Percentiles rank a stretch among this genome's conserved stretches.
phyloP scores from a whole-genome alignment of 2,888 invertebrate genomes.

The Caenorhabditis sulstoni region DNA sequence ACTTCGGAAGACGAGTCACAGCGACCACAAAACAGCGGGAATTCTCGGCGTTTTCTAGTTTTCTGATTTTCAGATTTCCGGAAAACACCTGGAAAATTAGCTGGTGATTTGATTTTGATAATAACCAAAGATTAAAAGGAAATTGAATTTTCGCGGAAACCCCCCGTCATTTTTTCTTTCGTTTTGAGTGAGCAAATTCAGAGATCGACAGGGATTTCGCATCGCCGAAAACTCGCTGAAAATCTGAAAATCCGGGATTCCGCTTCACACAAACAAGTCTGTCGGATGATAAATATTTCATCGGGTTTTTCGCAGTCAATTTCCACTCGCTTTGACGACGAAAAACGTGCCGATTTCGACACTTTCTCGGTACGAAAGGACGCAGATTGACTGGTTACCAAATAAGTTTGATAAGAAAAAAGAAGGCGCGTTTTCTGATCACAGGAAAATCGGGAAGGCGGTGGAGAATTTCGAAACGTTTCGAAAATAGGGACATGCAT shows the following conservation, averaged over 20 bases:
- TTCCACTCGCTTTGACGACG: neutral
- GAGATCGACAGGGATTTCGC: no score
- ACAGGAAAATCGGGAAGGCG: neutral
- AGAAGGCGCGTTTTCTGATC: neutral
- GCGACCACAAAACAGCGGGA: no score
- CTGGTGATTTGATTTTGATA: no score
- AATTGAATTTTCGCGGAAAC: no score
- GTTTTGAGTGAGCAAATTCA: no score
- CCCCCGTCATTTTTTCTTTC: no score
- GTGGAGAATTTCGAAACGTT: conserved; percentile 28
- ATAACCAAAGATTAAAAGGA: no score
- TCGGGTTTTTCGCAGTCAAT: no score
- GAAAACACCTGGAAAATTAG: neutral
- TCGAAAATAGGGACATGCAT: no score
- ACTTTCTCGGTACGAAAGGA: no score
- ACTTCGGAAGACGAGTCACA: neutral
- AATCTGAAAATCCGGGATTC: conserved; percentile 5
- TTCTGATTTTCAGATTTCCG: conserved; percentile 12
- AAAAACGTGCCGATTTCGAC: neutral
- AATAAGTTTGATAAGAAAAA: conserved; percentile 2
- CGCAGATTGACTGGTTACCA: no score
- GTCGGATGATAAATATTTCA: no score
- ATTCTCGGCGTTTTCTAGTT: neutral
- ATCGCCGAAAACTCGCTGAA: neutral
- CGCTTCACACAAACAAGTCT: neutral